phyloP scores from a whole-genome alignment of 1,140 invertebrate genomes.

The Macrobrachium nipponense region DNA sequence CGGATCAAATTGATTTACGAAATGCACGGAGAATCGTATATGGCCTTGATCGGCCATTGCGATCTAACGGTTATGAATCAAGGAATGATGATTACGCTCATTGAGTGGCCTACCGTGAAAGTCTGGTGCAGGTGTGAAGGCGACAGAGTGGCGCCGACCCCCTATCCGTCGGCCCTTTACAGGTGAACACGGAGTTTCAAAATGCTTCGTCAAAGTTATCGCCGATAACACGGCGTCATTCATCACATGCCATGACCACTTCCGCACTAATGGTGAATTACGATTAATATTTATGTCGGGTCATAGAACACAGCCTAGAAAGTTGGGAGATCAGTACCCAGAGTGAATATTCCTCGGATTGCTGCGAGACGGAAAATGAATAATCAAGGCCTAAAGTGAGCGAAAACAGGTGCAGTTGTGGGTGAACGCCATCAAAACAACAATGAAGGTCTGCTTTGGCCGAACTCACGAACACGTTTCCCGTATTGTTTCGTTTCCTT shows the following conservation, averaged over 20 bases:
- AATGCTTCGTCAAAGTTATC: slow-evolving; percentile 8
- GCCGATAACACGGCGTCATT: not conserved
- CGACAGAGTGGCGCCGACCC: slow-evolving; percentile 56
- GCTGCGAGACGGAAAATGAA: slow-evolving; percentile 6
- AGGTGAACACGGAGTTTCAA: slow-evolving; percentile 33
- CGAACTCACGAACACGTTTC: slow-evolving; percentile 40
- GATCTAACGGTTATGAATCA: not conserved
- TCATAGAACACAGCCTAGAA: no score
- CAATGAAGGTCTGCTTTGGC: slow-evolving; percentile 39
- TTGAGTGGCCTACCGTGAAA: slow-evolving; percentile 40
- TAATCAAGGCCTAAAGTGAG: not conserved
- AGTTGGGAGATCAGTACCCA: no score
- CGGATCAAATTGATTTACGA: not conserved
- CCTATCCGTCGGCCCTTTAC: slow-evolving; percentile 49
- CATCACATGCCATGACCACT: not conserved
- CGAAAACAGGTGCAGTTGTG: slow-evolving; percentile 12
- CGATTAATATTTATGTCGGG: no score
- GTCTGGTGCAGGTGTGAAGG: slow-evolving; percentile 56
- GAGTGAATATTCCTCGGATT: not conserved
- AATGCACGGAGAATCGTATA: not conserved
- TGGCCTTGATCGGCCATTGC: not conserved
- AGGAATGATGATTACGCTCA: slow-evolving; percentile 5
- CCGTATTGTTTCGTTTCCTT: slow-evolving; percentile 24
- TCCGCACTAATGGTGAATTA: no score
- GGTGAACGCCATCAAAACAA: slow-evolving; percentile 36